Base-by-base conservation (phyloP, 2,888 invertebrate species). In the Nomada ferruginata region DNA sequence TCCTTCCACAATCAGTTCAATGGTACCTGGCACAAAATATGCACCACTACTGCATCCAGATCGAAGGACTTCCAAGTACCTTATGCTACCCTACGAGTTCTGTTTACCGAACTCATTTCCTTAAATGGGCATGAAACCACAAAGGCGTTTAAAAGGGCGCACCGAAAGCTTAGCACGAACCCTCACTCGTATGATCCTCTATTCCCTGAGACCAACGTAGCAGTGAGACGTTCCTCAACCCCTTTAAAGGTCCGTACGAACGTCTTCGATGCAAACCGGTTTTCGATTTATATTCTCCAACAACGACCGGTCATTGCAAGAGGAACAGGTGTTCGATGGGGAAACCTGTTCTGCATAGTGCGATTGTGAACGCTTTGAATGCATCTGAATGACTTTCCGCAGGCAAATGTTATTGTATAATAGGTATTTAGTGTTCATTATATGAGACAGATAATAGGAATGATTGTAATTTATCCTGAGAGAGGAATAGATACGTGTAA, bases 21-120 rank as follows among this genome's bases (percentile, higher is more conserved):
- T 1, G 7, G 4, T 44, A 9, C 36, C 36, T 36, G 36, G 36
- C 10, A 47, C 13, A n/a, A 47, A 42, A 3, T 2, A 23, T 0
- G 42, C 23, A 59, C 11, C 29, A 5, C 5, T 2, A 2, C 26
- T 18, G 47, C n/a, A 1, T 9, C 2, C n/a, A 20, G 36, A 18
- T 10, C 9, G 7, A 4, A 29, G 15, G 42, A 52, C 84, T 78
- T 85, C 63, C 74, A 66, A 59, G 18, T 18, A 26, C 50, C 10
- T 85, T 71, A 70, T 86, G 69, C 69, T 87, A 69, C 42, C 86
- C 86, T 85, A 77, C 69, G 82, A 85, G 63, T n/a, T 60, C 61
- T 87, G 87, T 87, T 90, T 90, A 89, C 87, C 70, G 74, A 85
- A 84, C 82, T 85, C 83, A 87, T 90, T 90, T 87, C 87, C 89